phyloP scores from a whole-genome alignment of 2,888 invertebrate genomes.

The Thecocarcelia acutangulata region DNA sequence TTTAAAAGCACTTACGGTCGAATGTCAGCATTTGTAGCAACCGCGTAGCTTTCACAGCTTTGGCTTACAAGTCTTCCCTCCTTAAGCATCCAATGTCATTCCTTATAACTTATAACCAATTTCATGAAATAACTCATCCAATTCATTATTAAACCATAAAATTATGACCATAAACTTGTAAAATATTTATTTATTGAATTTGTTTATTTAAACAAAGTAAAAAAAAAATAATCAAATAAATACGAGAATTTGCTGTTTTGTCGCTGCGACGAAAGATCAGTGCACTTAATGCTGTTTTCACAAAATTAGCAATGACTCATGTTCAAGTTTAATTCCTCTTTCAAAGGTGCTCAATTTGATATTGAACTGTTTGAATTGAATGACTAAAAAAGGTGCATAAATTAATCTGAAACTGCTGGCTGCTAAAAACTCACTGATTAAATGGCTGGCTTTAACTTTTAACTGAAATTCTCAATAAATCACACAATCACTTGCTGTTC shows the following conservation, averaged over 20 bases:
- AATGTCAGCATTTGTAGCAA: too few relatives aligned
- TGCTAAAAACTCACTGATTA: conserved; percentile 7
- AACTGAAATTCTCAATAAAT: conserved; percentile 36
- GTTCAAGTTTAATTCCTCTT: conserved; percentile 16
- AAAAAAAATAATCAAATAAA: conserved; percentile 9
- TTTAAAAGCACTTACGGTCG: too few relatives aligned
- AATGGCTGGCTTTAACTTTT: conserved; percentile 1
- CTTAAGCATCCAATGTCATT: too few relatives aligned
- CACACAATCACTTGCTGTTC: conserved; percentile 24
- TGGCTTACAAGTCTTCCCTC: too few relatives aligned
- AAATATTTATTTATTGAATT: not conserved
- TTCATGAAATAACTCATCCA: too few relatives aligned
- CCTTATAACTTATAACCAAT: too few relatives aligned
- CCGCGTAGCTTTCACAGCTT: too few relatives aligned
- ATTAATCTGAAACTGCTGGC: conserved; percentile 5
- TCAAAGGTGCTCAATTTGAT: conserved; percentile 38
- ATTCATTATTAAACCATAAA: not conserved
- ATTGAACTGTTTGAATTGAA: conserved; percentile 22
- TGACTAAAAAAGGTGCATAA: conserved; percentile 57
- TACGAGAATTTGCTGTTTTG: conserved; percentile 5
- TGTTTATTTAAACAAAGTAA: not conserved
- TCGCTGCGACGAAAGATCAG: conserved; percentile 23
- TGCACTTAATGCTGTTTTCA: conserved; percentile 3
- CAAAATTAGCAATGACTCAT: conserved; percentile 39
- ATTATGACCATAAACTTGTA: conserved; percentile 12